Evolutionary conservation across 1,140 invertebrate species (phyloP).

Genomic region (Hycleus phaleratus): DNA sequence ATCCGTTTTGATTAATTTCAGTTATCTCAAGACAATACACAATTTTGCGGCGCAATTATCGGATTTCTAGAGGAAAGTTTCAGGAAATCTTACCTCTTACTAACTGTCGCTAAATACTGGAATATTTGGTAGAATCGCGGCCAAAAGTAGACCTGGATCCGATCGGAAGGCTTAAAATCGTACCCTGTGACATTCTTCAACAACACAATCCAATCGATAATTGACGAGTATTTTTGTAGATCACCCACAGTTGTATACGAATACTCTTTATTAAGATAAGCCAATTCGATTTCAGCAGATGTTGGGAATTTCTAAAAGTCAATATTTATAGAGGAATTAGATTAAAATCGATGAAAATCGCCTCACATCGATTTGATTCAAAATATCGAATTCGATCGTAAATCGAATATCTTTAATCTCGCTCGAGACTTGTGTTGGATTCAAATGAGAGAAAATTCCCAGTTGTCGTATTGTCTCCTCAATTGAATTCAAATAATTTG

Average conservation of each 20-base stretch:
- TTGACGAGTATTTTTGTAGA: slow-evolving; percentile 8
- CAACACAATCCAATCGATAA: slow-evolving; percentile 12
- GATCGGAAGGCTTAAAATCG: not conserved
- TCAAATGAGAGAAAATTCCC: slow-evolving; percentile 4
- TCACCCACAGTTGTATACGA: slow-evolving; percentile 3
- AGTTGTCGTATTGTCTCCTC: slow-evolving; percentile 4
- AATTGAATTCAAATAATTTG: slow-evolving; percentile 16
- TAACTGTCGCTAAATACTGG: too few relatives aligned
- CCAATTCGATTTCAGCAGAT: not conserved
- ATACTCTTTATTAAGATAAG: slow-evolving; percentile 5
- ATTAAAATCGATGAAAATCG: not conserved
- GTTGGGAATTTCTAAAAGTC: slow-evolving; percentile 11
- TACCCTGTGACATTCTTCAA: slow-evolving; percentile 5
- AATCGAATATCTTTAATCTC: slow-evolving; percentile 4
- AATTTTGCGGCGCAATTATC: too few relatives aligned
- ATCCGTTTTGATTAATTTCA: not conserved
- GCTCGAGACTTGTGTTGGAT: not conserved
- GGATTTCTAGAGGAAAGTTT: too few relatives aligned
- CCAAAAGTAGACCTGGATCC: slow-evolving; percentile 17
- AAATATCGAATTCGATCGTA: slow-evolving; percentile 16
- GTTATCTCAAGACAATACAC: too few relatives aligned
- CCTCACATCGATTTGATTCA: slow-evolving; percentile 13
- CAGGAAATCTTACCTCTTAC: too few relatives aligned
- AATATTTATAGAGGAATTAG: not conserved
- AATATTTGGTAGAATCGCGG: slow-evolving; percentile 11